Conservation (phyloP, 2,888 invertebrate species). For the Erpobdella octoculata region DNA sequence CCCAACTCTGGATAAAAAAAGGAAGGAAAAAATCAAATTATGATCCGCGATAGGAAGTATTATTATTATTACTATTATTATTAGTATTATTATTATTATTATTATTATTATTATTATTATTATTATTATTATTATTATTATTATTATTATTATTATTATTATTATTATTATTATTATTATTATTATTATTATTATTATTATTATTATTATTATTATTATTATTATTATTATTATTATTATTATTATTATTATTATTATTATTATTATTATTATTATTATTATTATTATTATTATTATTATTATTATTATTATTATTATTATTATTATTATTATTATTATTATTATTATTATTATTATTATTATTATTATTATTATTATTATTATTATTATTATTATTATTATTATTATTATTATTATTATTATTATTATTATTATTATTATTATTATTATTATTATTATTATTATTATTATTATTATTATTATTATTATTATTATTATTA, state of each 20-base stretch:
- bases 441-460: slow-evolving; percentile 6
- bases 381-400: not conserved
- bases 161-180: too few species aligned
- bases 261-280: slow-evolving; percentile 5
- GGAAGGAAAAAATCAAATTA: too few species aligned
- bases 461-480: slow-evolving; percentile 14
- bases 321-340: slow-evolving; percentile 22
- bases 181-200: too few species aligned
- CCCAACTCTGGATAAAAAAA: too few species aligned
- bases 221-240: too few species aligned
- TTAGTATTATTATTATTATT: too few species aligned
- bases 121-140: too few species aligned
- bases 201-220: too few species aligned
- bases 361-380: slow-evolving; percentile 11
- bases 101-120: too few species aligned
- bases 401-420: slow-evolving; percentile 4
- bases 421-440: slow-evolving; percentile 12
- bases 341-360: slow-evolving; percentile 17
- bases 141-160: too few species aligned
- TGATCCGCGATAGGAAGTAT: too few species aligned
- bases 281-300: slow-evolving; percentile 16
- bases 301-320: slow-evolving; percentile 17
- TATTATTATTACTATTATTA: too few species aligned
- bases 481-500: slow-evolving; percentile 5
- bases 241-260: not conserved